Base-by-base conservation (phyloP, 1,140 invertebrate species). In the Brachionus paranguensis region DNA sequence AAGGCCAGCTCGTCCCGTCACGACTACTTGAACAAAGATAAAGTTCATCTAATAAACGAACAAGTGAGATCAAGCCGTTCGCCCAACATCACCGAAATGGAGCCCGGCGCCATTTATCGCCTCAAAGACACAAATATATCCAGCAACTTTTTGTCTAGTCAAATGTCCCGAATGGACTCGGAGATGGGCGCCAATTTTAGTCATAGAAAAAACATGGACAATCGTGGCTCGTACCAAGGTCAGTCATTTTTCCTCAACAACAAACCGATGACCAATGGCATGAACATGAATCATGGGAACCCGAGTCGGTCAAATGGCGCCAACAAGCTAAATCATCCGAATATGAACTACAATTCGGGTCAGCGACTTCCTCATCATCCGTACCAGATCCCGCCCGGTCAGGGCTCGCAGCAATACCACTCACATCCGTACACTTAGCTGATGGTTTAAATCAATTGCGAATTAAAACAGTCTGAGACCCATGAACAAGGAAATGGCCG, bases 1-100 rank as follows among this genome's bases (percentile, higher is more conserved):
- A 76, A 76, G 47, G 11, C 45, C 0, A 27, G 11, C n/a, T 8
- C 41, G 2, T 17, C 20, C 17, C 72, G 24, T 2, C 6, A 43
- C 8, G 72, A 76, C 12, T 76, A 76, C 50, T 29, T 76, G 20
- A 76, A 29, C 43, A 76, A 76, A 50, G 72, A 76, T 53, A 76
- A 76, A 50, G 72, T 24, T 5, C 20, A 50, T 10, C 8, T 47
- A 20, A 27, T 76, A 2, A 47, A 50, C 20, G 43, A 76, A 76
- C 43, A 76, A n/a, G 41, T 50, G 8, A 47, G 45, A 14, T 76
- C 72, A 14, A 50, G 43, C 50, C 43, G 72, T 14, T 76, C 72
- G 11, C 72, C 72, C 5, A 50, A 50, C 47, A 12, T 76, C 3
- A 50, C 14, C 8, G 72, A 76, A 11, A 50, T 12, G 7, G 72